Evolutionary conservation across 1,140 invertebrate species (phyloP).

Genomic region (Spodoptera frugiperda): DNA sequence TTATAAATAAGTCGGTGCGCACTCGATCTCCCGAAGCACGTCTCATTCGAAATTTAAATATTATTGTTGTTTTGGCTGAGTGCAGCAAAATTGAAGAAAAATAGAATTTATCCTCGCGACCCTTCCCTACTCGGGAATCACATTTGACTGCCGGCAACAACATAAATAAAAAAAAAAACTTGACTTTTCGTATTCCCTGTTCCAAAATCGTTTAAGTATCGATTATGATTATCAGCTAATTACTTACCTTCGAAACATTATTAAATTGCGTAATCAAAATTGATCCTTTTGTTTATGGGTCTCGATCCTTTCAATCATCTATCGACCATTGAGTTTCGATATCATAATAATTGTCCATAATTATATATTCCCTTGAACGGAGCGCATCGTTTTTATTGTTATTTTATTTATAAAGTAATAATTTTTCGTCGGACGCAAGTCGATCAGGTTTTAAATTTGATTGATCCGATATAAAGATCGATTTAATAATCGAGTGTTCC

Average conservation of each 20-base stretch:
- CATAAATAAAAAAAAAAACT: constrained; percentile 27
- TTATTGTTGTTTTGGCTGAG: constrained; percentile 82
- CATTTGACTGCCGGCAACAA: constrained; percentile 57
- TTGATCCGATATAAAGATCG: constrained; percentile 84
- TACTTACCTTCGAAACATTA: constrained; percentile 71
- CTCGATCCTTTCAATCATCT: constrained; percentile 85
- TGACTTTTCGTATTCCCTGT: constrained; percentile 39
- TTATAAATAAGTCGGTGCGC: constrained; percentile 23
- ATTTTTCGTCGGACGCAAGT: constrained; percentile 80
- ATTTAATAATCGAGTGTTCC: constrained; percentile 82
- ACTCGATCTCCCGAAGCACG: constrained; percentile 59
- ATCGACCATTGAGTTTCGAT: constrained; percentile 83
- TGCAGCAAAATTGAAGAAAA: constrained; percentile 82
- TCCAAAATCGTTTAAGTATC: constrained; percentile 59
- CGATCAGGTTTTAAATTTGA: constrained; percentile 85
- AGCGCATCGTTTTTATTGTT: constrained; percentile 85
- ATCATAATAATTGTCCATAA: constrained; percentile 86
- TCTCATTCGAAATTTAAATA: constrained; percentile 80
- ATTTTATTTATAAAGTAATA: constrained; percentile 86
- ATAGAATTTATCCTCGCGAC: constrained; percentile 76
- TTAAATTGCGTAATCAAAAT: constrained; percentile 84
- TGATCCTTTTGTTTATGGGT: constrained; percentile 85
- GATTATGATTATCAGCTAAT: constrained; percentile 79
- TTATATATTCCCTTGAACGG: constrained; percentile 84
- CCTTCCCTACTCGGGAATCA: constrained; percentile 66